A percentile compares a stretch with the other conserved stretches of the same genome.
Conservation (phyloP, 2,113 vertebrate genomes). For the Vombatus ursinus region DNA sequence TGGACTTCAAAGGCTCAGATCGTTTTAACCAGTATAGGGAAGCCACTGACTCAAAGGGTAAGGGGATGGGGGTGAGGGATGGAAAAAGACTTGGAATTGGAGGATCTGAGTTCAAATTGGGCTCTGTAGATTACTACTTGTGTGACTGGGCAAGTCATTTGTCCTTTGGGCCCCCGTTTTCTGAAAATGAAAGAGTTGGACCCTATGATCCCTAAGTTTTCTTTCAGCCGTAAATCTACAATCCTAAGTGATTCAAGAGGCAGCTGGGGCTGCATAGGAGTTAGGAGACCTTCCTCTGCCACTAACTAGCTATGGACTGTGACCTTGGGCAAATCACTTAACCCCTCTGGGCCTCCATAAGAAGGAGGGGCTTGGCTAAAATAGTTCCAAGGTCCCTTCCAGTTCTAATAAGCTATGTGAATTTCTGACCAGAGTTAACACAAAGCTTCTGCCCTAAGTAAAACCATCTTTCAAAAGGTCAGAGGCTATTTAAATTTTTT, state of each 20-base stretch:
- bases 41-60: neutral
- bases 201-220: neutral
- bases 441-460: neutral
- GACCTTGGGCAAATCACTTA: neutral
- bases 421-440: neutral
- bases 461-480: constrained; percentile 4
- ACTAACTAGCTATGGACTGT: neutral
- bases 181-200: neutral
- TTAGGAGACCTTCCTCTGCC: neutral
- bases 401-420: neutral
- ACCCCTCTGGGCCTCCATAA: neutral
- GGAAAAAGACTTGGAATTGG: neutral
- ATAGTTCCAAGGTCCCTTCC: neutral
- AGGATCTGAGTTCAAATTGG: neutral
- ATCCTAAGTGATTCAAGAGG: neutral
- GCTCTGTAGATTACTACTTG: neutral
- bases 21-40: neutral
- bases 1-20: neutral
- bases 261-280: neutral
- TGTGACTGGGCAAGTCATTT: neutral
- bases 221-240: neutral
- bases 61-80: neutral
- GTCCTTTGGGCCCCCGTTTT: neutral
- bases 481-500: constrained; percentile 7
- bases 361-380: neutral